Evolutionary conservation across 2,113 vertebrate species (phyloP), one percentile per base, ranked within the genome.

Genomic region (Podarcis cretensis): DNA sequence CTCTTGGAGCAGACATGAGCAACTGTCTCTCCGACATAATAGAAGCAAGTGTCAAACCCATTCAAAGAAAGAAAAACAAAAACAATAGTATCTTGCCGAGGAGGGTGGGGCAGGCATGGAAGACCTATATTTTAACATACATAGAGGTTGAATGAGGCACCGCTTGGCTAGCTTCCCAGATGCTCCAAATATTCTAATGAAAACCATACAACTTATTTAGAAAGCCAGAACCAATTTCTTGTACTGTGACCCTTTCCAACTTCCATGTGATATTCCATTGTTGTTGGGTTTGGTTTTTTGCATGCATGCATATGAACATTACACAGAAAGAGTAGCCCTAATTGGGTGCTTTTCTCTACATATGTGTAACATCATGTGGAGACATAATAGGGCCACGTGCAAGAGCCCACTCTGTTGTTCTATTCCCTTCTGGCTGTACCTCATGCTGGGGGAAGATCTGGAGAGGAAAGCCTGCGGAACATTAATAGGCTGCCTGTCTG

Each of bases 91-190:
- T 32, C 82, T 90, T 8, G 0, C 74, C 54, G 13, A 37, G 32
- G 78, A 16, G 78, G 59, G 84, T 86, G 81, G 63, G 74, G 57
- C 74, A 92, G 82, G 32, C 0, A 0, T 69, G 57, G 10, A 79
- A 88, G 86, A 93, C 92, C 77, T 37, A 68, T 85, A 30, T 6
- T 80, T 92, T 92, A 69, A 48, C 37, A 87, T 85, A 30, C 40
- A 48, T 48, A 20, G 16, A 77, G 59, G 87, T 90, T 81, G 87
- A 92, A 87, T 23, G 78, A 91, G 27, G 0, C 3, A 71, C 32
- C 7, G 27, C 83, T 84, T 84, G 68, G 81, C 69, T 89, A 37
- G 0, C 82, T 87, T 90, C 74, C 78, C 1, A 59, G 75, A 81
- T 76, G 54, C 48, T 79, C 66, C 32, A 35, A 40, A n/a, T 35